Conservation (phyloP, 1,140 invertebrate species). For the Caenorhabditis elegans region WBcel235 BX284603.4:6155501-6156000, state of each 20-base stretch:
- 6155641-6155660: no score
- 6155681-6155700: background rate
- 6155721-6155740: conserved; percentile 34
- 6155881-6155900: background rate
- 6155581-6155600: no score
- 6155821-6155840: conserved; percentile 52
- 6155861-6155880: background rate
- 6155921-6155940: background rate
- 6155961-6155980: background rate
- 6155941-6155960: background rate
- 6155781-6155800: conserved; percentile 56
- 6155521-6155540: no score
- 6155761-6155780: conserved; percentile 48
- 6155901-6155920: no score
- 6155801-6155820: conserved; percentile 55
- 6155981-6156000: background rate
- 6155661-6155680: background rate
- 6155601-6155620: no score
- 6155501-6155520: no score
- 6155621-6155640: no score
- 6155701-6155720: background rate
- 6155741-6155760: background rate
- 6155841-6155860: conserved; percentile 53
- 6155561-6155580: no score
- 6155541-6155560: no score